Evolutionary conservation across 2,797 vertebrate species (phyloP).

Genomic region (Chaunax sp.): DNA sequence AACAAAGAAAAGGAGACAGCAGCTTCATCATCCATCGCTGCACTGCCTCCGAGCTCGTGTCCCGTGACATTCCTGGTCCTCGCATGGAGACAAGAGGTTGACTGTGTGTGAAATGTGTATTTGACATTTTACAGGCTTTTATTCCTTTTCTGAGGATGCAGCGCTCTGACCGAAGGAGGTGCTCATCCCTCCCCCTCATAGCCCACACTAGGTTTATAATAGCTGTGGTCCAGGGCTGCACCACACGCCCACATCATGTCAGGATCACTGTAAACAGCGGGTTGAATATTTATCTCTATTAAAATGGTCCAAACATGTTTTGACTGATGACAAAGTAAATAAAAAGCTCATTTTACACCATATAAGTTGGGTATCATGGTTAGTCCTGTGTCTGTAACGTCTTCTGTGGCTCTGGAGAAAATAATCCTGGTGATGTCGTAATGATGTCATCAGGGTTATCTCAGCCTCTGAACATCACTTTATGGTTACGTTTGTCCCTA

Average conservation of each 20-base stretch:
- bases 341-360: not conserved
- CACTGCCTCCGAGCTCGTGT: slow-evolving; percentile 12
- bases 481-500: too few species aligned
- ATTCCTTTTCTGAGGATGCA: not conserved
- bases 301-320: not conserved
- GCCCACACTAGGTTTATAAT: not conserved
- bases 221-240: slow-evolving; percentile 14
- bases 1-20: slow-evolving; percentile 75
- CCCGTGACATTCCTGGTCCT: slow-evolving; percentile 1
- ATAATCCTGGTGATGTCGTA: too few species aligned
- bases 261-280: slow-evolving; percentile 5
- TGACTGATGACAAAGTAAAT: slow-evolving; percentile 15
- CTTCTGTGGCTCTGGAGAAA: too few species aligned
- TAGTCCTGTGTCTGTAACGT: not conserved
- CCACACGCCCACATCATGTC: slow-evolving; percentile 1
- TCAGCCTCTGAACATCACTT: too few species aligned
- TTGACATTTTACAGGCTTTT: not conserved
- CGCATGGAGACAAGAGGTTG: not conserved
- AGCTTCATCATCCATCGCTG: slow-evolving; percentile 50
- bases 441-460: too few species aligned
- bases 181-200: not conserved
- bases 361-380: not conserved
- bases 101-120: not conserved
- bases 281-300: not conserved
- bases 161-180: not conserved